Evolutionary conservation across 2,888 invertebrate genomes (phyloP), one percentile per base, ranked within the genome.

Genomic region (Clanis bilineata): DNA sequence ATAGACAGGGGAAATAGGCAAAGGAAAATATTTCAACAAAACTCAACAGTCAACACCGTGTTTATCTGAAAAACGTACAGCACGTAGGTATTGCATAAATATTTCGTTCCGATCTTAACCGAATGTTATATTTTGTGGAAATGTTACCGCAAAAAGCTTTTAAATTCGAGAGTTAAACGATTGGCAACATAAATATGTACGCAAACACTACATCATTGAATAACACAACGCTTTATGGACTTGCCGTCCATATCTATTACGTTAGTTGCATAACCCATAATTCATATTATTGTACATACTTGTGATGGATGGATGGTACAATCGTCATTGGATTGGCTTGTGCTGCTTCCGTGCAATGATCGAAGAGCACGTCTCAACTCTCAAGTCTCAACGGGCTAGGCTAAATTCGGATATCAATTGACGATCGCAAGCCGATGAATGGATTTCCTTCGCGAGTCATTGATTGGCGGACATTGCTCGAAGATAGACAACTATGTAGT

Each of bases 351-450:
- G 54, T 39, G 38, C 51, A 41, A 58, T 47, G 39, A 58, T 38
- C 39, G 41, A 23, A 57, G 43, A 57, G 18, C 56, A 28, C 10
- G 41, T 75, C 82, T 80, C 80, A 81, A 79, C 77, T n/a, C n/a
- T n/a, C n/a, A n/a, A n/a, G n/a, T n/a, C n/a, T 80, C 80, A 81
- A 79, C 77, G 76, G 77, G 74, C 80, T 84, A 84, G 51, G 79
- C 84, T 85, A 86, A 85, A 88, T 86, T 83, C 71, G 85, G 84
- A 84, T 77, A 82, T 72, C 80, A 85, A 88, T 86, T 85, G 83
- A 86, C 84, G 86, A 83, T 87, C 76, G 85, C 82, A 84, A 80
- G 79, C 72, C 80, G 79, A 81, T 85, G 81, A 84, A 85, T 84
- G 81, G 80, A 84, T 77, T 82, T 71, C 75, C 73, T 69, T 73